Evolutionary conservation across 2,113 vertebrate species (phyloP).

Genomic region (Phaethon lepturus): DNA sequence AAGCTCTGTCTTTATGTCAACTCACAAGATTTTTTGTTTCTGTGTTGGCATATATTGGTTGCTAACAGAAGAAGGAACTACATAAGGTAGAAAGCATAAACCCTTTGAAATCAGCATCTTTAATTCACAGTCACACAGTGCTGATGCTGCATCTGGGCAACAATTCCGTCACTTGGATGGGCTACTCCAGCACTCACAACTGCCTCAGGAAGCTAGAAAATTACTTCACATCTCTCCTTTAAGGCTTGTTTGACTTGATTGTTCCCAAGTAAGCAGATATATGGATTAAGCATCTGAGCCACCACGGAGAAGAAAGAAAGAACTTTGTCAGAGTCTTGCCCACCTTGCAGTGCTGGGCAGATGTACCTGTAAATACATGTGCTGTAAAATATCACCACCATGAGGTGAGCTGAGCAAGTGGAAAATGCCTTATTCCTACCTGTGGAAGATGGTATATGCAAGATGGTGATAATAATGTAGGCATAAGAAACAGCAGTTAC

Average conservation of each 20-base stretch:
- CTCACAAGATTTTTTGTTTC: not conserved
- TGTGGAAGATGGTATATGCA: constrained; percentile 13
- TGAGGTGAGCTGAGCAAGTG: constrained; percentile 62
- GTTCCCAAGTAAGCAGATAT: constrained; percentile 42
- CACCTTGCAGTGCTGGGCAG: not conserved
- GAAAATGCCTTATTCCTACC: constrained; percentile 53
- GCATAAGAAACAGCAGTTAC: constrained; percentile 28
- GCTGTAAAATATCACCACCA: constrained; percentile 60
- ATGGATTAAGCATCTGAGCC: constrained; percentile 34
- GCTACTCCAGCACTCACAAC: not conserved
- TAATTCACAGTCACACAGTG: not conserved
- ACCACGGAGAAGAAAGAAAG: constrained; percentile 57
- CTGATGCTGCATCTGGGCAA: not conserved
- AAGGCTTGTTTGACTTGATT: constrained; percentile 6
- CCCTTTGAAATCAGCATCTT: not conserved
- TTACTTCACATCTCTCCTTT: not conserved
- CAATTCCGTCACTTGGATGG: not conserved
- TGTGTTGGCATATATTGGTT: not conserved
- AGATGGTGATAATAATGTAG: constrained; percentile 26
- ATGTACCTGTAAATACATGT: constrained; percentile 54
- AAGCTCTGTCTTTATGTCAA: not conserved
- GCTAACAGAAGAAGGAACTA: not conserved
- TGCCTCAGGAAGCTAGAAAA: not conserved
- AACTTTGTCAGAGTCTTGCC: constrained; percentile 32
- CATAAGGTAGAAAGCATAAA: not conserved